Evolutionary conservation across 2,888 invertebrate species (phyloP).

Genomic region (Cryptosula pallasiana): DNA sequence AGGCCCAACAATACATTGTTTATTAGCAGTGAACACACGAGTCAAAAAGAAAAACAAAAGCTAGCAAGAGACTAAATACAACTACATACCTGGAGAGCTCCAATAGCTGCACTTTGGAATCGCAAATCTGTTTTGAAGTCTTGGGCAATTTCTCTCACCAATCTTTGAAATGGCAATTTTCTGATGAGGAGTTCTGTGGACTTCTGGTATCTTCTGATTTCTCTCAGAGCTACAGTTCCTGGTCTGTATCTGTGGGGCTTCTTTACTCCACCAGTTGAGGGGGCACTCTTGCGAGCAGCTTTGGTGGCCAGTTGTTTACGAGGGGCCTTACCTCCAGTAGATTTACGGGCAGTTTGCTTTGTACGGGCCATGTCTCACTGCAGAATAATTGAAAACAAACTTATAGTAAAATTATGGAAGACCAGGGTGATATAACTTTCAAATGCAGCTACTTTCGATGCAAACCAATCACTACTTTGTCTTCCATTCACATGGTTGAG

Average conservation of each 20-base stretch:
- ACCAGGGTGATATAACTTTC: too few species aligned
- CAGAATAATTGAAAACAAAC: background rate
- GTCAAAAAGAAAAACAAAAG: too few species aligned
- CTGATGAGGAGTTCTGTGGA: constrained; percentile 52
- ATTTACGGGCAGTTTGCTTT: constrained; percentile 54
- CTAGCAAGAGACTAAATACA: too few species aligned
- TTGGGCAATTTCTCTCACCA: constrained; percentile 54
- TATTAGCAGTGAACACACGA: too few species aligned
- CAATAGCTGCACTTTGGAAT: constrained; percentile 53
- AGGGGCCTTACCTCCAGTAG: constrained; percentile 54
- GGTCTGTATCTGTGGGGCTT: constrained; percentile 54
- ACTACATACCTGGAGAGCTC: constrained; percentile 49
- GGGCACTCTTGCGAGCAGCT: constrained; percentile 53
- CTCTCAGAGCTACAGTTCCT: constrained; percentile 53
- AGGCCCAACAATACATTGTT: too few species aligned
- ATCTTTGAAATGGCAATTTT: constrained; percentile 52
- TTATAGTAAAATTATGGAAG: too few species aligned
- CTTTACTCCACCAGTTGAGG: constrained; percentile 54
- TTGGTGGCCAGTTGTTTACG: constrained; percentile 54
- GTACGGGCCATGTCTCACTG: constrained; percentile 49
- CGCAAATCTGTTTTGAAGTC: constrained; percentile 54
- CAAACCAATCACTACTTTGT: too few species aligned
- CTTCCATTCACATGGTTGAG: too few species aligned
- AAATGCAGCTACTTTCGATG: too few species aligned
- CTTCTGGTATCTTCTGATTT: constrained; percentile 54